Base-by-base conservation (phyloP, 2,888 invertebrate genomes). In the Troides aeacus region DNA sequence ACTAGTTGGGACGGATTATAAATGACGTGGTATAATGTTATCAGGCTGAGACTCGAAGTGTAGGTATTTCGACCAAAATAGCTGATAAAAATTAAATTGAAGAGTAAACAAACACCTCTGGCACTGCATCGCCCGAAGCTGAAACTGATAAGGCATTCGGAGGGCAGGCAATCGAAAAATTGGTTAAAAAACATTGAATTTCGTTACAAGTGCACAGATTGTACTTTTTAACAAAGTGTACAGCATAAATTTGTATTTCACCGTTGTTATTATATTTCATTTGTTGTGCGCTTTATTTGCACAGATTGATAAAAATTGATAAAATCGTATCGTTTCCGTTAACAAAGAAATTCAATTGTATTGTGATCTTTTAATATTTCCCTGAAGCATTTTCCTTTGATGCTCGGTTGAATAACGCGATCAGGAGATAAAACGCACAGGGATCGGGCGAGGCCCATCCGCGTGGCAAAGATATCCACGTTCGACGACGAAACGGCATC, bases 401-500 rank as follows among this genome's bases (percentile, higher is more conserved):
- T 86, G 86, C 88, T 88, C 84, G 85, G 84, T 80, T 89, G 88
- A 89, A 88, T 89, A 89, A 90, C 84, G 85, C 87, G 90, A 90
- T 90, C 88, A 88, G 88, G 86, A 89, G 87, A 90, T 89, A 89
- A 89, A 89, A 88, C 86, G 85, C 84, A 86, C 82, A 74, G 83
- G 77, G 79, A 85, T 84, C 82, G 83, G 74, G 80, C 79, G 75
- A 78, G 78, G 74, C 80, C 81, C 81, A 81, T 79, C 81, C 80
- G 81, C 81, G 81, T 78, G 80, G 79, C 79, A 82, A 84, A 84
- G 81, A 83, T 85, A 85, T 84, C 78, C 78, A 78, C 77, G 63
- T 57, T 46, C 53, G 70, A 12, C 23, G 63, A 60, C 17, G 63
- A 63, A 39, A 65, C 60, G 64, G 30, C 53, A 23, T 56, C 50